A percentile compares a stretch with the other conserved stretches of the same genome.
phyloP scores from a whole-genome alignment of 64 coral and sea anemone genomes.

The Stylophora pistillata region DNA sequence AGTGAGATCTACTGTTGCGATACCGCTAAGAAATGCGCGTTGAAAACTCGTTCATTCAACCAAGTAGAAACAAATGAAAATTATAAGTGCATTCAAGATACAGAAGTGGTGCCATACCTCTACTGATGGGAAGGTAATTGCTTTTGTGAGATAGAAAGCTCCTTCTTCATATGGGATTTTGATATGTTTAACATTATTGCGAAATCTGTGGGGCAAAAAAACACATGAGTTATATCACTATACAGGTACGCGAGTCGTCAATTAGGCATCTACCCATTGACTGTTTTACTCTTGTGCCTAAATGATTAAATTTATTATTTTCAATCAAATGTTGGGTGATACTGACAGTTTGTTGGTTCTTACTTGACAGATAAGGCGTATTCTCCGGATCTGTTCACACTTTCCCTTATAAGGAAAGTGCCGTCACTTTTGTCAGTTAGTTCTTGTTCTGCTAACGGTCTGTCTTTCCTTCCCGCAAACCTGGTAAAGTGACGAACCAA shows the following conservation, averaged over 20 bases:
- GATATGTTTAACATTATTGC: constrained; percentile 85
- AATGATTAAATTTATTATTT: too few relatives aligned
- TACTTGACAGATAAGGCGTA: constrained; percentile 79
- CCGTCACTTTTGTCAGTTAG: constrained; percentile 48
- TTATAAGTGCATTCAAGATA: neutral
- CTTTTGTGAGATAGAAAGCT: constrained; percentile 82
- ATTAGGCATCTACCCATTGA: neutral
- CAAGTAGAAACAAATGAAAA: neutral
- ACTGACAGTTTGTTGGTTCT: neutral
- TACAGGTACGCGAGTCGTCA: neutral
- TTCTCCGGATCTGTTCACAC: constrained; percentile 61
- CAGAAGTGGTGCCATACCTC: constrained; percentile 38
- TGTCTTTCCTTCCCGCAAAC: constrained; percentile 73
- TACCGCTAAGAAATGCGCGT: too few relatives aligned
- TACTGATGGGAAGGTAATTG: constrained; percentile 74
- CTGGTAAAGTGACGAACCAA: neutral
- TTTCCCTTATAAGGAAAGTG: constrained; percentile 75
- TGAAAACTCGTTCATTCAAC: neutral
- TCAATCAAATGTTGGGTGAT: neutral
- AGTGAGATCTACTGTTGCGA: too few relatives aligned
- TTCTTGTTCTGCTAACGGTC: constrained; percentile 28
- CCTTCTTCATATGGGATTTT: constrained; percentile 90
- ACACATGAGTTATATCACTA: neutral
- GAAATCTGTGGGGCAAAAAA: constrained; percentile 56
- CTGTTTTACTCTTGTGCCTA: too few relatives aligned